Percentiles rank a stretch among this genome's conserved stretches.
These are phyloP conservation scores for Coptodon bakossiorum DNA, from an alignment of 2,113 vertebrate species.

Conservation along the genomic window DNA sequence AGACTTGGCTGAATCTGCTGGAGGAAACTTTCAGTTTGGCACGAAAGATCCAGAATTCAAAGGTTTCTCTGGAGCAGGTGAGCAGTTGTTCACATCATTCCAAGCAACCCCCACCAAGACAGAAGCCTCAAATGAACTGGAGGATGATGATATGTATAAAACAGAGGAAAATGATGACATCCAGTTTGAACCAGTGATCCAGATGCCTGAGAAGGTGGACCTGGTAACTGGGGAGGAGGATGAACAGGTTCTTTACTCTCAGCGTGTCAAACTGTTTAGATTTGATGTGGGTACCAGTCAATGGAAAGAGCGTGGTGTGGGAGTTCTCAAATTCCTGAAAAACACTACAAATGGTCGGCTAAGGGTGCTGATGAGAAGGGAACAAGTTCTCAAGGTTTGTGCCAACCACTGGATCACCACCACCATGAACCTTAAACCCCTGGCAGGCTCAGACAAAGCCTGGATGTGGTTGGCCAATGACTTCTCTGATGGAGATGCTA, in stretches of 20 bases:
- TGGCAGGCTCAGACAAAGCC: slow-evolving; percentile 90
- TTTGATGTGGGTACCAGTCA: slow-evolving; percentile 87
- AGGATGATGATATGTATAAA: slow-evolving; percentile 88
- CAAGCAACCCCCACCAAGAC: slow-evolving; percentile 58
- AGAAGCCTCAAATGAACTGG: slow-evolving; percentile 68
- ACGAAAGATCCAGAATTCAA: slow-evolving; percentile 82
- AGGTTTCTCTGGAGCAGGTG: slow-evolving; percentile 82
- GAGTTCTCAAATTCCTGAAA: slow-evolving; percentile 90
- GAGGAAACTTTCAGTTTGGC: slow-evolving; percentile 82
- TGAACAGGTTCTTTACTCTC: slow-evolving; percentile 86
- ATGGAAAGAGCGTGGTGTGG: slow-evolving; percentile 97
- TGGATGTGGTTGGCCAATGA: slow-evolving; percentile 97
- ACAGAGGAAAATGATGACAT: slow-evolving; percentile 94
- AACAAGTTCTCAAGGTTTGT: slow-evolving; percentile 96
- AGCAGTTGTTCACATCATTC: slow-evolving; percentile 79
- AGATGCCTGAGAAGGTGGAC: slow-evolving; percentile 94
- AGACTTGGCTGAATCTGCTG: slow-evolving; percentile 81
- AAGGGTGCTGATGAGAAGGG: slow-evolving; percentile 91
- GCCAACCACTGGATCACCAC: slow-evolving; percentile 99
- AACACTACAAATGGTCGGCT: slow-evolving; percentile 87
- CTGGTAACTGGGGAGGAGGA: slow-evolving; percentile 95
- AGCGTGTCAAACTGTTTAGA: slow-evolving; percentile 91
- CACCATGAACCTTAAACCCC: slow-evolving; percentile 92
- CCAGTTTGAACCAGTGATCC: slow-evolving; percentile 95
- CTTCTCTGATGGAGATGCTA: slow-evolving; percentile 92